These are phyloP conservation scores for Boleophthalmus pectinirostris DNA, from an alignment of 2,113 vertebrate species.

Conservation along the genomic window DNA sequence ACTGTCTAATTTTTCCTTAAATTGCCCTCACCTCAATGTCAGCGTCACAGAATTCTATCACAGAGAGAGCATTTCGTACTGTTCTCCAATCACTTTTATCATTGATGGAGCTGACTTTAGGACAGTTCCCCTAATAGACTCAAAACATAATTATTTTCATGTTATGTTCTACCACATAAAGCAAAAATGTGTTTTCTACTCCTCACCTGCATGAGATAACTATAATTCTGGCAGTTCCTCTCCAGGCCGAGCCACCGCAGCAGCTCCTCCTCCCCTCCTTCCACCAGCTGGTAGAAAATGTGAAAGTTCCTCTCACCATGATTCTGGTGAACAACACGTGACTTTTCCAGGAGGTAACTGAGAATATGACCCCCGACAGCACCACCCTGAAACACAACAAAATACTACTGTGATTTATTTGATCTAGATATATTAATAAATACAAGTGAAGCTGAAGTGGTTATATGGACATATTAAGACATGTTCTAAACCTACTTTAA, in stretches of 20 bases:
- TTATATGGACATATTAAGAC: too few relatives aligned
- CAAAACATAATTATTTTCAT: not conserved
- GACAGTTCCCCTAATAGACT: slow-evolving; percentile 83
- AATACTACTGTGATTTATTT: not conserved
- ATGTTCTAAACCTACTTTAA: too few relatives aligned
- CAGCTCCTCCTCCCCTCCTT: slow-evolving; percentile 86
- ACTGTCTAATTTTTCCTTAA: not conserved
- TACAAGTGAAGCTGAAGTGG: too few relatives aligned
- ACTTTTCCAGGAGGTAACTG: slow-evolving; percentile 96
- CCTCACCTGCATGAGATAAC: slow-evolving; percentile 73
- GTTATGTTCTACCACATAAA: not conserved
- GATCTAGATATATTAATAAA: too few relatives aligned
- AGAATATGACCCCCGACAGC: slow-evolving; percentile 94
- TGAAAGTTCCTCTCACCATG: slow-evolving; percentile 96
- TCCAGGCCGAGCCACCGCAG: slow-evolving; percentile 88
- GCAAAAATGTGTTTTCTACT: not conserved
- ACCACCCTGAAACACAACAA: slow-evolving; percentile 78
- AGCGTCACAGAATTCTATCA: slow-evolving; percentile 84
- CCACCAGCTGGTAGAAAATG: slow-evolving; percentile 95
- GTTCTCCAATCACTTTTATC: slow-evolving; percentile 91
- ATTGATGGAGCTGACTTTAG: slow-evolving; percentile 88
- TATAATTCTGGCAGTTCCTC: slow-evolving; percentile 79
- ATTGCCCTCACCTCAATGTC: slow-evolving; percentile 82
- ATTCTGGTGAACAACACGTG: slow-evolving; percentile 93
- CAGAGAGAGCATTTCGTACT: slow-evolving; percentile 84